phyloP scores from a whole-genome alignment of 1,140 invertebrate genomes.

The Caenorhabditis briggsae region DNA sequence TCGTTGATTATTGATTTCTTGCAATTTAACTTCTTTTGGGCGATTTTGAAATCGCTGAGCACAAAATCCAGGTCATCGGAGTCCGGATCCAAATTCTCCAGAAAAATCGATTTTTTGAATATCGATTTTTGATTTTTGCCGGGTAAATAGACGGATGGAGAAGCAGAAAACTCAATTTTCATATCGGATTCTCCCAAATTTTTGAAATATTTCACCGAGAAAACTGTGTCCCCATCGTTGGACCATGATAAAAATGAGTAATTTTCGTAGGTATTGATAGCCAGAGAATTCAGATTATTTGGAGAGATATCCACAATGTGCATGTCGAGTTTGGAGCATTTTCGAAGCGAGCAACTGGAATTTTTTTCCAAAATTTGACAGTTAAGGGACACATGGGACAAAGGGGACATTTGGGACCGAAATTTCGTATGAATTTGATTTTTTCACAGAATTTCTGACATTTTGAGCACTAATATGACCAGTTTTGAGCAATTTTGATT shows the following conservation, averaged over 20 bases:
- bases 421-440: neutral
- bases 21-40: neutral
- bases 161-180: neutral
- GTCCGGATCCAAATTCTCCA: neutral
- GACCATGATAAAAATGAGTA: neutral
- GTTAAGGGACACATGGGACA: neutral
- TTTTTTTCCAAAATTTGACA: neutral
- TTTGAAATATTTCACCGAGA: conserved; percentile 13
- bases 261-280: conserved; percentile 1
- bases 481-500: neutral
- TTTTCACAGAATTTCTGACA: neutral
- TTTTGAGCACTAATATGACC: neutral
- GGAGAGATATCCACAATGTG: neutral
- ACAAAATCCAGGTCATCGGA: neutral
- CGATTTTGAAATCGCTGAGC: neutral
- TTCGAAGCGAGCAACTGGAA: conserved; percentile 13
- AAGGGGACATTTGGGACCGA: neutral
- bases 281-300: neutral
- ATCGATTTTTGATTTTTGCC: conserved; percentile 12
- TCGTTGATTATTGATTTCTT: neutral
- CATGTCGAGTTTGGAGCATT: neutral
- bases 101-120: neutral
- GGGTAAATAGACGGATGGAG: neutral
- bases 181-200: neutral
- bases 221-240: neutral